These are phyloP conservation scores for Hemithea aestivaria DNA, from an alignment of 2,888 invertebrate species.

Conservation along the genomic window DNA sequence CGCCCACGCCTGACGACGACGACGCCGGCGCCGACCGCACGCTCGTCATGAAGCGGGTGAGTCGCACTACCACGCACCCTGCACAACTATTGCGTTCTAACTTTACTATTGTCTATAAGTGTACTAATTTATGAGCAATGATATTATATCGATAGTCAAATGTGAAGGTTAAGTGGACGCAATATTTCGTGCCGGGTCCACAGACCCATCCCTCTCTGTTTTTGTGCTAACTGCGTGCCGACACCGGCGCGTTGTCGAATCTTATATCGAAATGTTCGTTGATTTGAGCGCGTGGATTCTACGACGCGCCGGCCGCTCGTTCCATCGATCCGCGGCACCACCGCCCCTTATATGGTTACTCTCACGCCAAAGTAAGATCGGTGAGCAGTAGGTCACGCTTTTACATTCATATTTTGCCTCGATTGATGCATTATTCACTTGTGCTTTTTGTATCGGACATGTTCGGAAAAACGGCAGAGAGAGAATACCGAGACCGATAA, in stretches of 20 bases:
- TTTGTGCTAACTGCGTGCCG: conserved; percentile 29
- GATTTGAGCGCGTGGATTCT: no score
- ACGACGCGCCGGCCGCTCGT: no score
- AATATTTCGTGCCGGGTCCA: no score
- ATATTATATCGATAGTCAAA: no score
- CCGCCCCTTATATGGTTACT: conserved; percentile 23
- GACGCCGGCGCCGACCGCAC: conserved; percentile 90
- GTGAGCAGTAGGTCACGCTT: conserved; percentile 55
- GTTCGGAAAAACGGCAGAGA: conserved; percentile 60
- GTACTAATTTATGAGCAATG: no score
- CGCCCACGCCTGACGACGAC: conserved; percentile 96
- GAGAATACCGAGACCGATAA: conserved; percentile 61
- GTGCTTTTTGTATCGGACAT: conserved; percentile 69
- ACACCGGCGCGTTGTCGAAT: conserved; percentile 4
- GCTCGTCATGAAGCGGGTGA: conserved; percentile 94
- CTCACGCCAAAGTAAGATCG: conserved; percentile 76
- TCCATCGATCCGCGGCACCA: conserved; percentile 7
- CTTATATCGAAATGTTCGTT: conserved; percentile 7
- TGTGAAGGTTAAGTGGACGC: no score
- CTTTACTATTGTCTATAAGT: no score
- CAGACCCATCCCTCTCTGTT: no score
- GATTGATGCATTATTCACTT: conserved; percentile 51
- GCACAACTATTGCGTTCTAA: no score
- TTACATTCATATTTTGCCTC: conserved; percentile 36
- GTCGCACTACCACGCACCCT: conserved; percentile 48